Conservation (phyloP, 1,140 invertebrate species). For the Metopolophium dirhodum region DNA sequence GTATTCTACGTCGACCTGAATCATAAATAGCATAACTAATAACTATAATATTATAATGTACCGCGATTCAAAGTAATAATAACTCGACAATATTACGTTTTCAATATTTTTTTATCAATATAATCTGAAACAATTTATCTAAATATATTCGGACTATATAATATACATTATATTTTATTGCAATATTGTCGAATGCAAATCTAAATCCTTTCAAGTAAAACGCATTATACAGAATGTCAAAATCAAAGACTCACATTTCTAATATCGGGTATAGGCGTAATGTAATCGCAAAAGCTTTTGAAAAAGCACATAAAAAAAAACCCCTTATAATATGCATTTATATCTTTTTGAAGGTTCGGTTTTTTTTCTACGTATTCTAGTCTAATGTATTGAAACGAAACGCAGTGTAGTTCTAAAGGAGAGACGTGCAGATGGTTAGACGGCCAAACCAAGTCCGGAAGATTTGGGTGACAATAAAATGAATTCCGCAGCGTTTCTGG, state of each 20-base stretch:
- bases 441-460: not conserved
- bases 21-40: not conserved
- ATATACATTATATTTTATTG: not conserved
- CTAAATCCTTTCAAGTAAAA: not conserved
- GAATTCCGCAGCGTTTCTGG: not conserved
- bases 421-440: not conserved
- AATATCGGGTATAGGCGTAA: not conserved
- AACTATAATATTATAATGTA: not conserved
- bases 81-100: not conserved
- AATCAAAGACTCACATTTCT: not conserved
- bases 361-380: not conserved
- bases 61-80: not conserved
- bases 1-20: too few relatives aligned
- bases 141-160: too few relatives aligned
- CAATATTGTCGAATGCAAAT: not conserved
- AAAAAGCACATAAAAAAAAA: not conserved
- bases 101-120: not conserved
- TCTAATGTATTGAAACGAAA: not conserved
- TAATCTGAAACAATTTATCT: not conserved
- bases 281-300: slow-evolving; percentile 3
- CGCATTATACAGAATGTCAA: slow-evolving; percentile 4
- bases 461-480: slow-evolving; percentile 10
- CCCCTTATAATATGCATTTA: not conserved
- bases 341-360: not conserved
- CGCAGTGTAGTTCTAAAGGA: not conserved